Percentiles rank a stretch among this genome's conserved stretches.
These are phyloP conservation scores for Uropsilus gracilis DNA, from an alignment of 2,113 vertebrate genomes.

Conservation along the genomic window DNA sequence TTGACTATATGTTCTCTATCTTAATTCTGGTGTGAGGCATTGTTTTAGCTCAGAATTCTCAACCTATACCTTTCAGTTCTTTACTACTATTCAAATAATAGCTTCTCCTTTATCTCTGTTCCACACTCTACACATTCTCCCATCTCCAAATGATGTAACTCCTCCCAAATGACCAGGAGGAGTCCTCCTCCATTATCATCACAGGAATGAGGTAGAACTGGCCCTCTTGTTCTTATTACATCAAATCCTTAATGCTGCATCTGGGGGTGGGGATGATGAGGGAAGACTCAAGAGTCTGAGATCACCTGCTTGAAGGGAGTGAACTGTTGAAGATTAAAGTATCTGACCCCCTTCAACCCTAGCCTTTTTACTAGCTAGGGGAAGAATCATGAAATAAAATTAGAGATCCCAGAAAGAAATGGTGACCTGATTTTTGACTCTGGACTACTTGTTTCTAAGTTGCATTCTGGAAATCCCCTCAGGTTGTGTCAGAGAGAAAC, in stretches of 20 bases:
- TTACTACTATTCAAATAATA: not conserved
- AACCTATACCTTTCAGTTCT: not conserved
- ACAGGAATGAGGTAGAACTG: not conserved
- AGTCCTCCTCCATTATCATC: not conserved
- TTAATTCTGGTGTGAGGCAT: not conserved
- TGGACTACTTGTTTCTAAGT: not conserved
- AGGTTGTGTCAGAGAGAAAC: not conserved
- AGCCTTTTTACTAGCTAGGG: not conserved
- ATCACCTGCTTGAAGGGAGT: not conserved
- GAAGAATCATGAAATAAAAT: not conserved
- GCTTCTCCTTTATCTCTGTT: not conserved
- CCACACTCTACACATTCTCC: not conserved
- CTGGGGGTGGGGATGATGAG: not conserved
- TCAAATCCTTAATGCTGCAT: not conserved
- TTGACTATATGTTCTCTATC: not conserved
- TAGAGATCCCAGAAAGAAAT: not conserved
- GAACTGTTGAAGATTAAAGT: not conserved
- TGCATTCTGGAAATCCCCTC: not conserved
- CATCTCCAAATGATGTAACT: not conserved
- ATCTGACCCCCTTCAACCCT: not conserved
- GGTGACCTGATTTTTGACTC: not conserved
- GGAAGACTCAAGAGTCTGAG: not conserved
- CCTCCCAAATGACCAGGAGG: not conserved
- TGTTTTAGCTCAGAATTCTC: not conserved
- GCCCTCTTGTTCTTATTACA: not conserved